Evolutionary conservation across 2,113 vertebrate species (phyloP).

Genomic region (Saccopteryx bilineata): DNA sequence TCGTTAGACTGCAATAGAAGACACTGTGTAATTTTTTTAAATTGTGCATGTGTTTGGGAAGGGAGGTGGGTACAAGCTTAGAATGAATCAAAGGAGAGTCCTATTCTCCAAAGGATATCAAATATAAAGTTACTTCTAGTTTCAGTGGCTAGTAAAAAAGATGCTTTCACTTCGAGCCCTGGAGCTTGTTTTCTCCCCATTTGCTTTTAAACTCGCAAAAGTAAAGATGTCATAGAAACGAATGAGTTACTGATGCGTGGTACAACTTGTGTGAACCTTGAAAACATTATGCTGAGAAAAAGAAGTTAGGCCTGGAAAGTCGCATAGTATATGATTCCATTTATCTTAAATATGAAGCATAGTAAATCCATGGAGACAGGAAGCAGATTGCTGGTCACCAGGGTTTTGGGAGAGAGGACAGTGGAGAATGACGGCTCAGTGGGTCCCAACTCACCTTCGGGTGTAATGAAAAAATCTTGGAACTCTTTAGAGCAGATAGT

Average conservation of each 20-base stretch:
- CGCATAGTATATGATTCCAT: neutral
- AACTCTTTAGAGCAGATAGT: neutral
- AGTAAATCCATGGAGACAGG: neutral
- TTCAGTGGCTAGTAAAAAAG: neutral
- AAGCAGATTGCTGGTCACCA: neutral
- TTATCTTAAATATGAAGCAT: neutral
- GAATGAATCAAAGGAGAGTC: slow-evolving; percentile 65
- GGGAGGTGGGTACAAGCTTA: neutral
- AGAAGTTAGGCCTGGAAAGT: neutral
- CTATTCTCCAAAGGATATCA: neutral
- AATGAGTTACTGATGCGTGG: neutral
- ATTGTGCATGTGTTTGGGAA: neutral
- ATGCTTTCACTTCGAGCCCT: slow-evolving; percentile 37
- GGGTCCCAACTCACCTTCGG: neutral
- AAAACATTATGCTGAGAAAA: neutral
- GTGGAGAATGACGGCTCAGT: neutral
- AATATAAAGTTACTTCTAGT: slow-evolving; percentile 68
- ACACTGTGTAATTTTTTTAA: neutral
- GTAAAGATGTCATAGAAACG: neutral
- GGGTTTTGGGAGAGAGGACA: fast-evolving
- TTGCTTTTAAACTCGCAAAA: neutral
- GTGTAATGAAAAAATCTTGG: neutral
- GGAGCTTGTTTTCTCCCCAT: neutral
- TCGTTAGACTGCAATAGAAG: slow-evolving; percentile 75
- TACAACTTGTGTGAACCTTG: neutral